Evolutionary conservation across 1,140 invertebrate species (phyloP), one percentile per base, ranked within the genome.

Genomic region (Trachymyrmex cornetzi): DNA sequence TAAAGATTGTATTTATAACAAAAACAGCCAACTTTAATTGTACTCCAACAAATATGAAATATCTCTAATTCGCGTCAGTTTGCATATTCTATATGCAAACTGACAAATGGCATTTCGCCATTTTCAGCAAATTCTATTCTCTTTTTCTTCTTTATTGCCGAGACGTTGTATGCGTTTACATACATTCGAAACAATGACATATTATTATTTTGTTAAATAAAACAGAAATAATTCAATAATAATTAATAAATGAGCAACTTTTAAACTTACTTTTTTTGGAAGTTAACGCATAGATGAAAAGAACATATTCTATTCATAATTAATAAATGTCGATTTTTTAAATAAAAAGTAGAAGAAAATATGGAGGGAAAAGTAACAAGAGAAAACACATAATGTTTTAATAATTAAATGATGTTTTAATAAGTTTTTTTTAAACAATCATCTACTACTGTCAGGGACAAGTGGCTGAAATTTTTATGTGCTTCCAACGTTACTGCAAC

Each of bases 21-120:
- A 61, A 38, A 61, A 44, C 6, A 77, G 12, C 44, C 14, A 77
- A 64, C 24, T 77, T 63, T 77, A 77, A 48, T 63, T 63, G 48
- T 11, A 63, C 6, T 9, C 38, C 22, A 16, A 44, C 5, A 9
- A 48, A 61, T 57, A n/a, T n/a, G 1, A 57, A 55, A 57, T 61
- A 44, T 61, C 19, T 61, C 12, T 61, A 38, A 0, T 14, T 24
- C 16, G 22, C 16, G 38, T 34, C n/a, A 61, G 16, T 6, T 59
- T 14, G n/a, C n/a, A 59, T 3, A 24, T n/a, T n/a, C n/a, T n/a
- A n/a, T n/a, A n/a, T n/a, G n/a, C n/a, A n/a, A n/a, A n/a, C n/a
- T n/a, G n/a, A n/a, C n/a, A n/a, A n/a, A n/a, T n/a, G n/a, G n/a
- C 3, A 7, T 2, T 24, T 61, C 5, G 16, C 9, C 7, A 19